A percentile compares a stretch with the other conserved stretches of the same genome.
Conservation (phyloP, 2,888 invertebrate genomes). For the Mythimna pallens region DNA sequence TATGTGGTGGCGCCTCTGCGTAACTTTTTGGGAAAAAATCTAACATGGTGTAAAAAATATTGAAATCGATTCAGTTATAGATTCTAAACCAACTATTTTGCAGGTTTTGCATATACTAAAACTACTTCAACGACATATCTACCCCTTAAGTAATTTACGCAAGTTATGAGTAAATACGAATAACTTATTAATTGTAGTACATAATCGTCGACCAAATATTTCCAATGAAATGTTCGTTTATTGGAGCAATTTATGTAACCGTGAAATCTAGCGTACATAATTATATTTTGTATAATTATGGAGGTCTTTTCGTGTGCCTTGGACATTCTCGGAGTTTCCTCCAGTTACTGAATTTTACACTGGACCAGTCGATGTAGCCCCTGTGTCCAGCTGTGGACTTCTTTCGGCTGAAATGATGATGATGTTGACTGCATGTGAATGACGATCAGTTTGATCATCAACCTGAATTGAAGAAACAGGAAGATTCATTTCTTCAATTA, state of each 20-base stretch:
- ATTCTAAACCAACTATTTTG: too few species aligned
- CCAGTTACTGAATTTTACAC: neutral
- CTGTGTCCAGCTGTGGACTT: too few species aligned
- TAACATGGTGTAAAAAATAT: too few species aligned
- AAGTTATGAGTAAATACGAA: conserved; percentile 9
- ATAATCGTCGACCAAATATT: conserved; percentile 16
- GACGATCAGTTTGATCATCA: too few species aligned
- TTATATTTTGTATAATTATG: too few species aligned
- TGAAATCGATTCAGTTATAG: too few species aligned
- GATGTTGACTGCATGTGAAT: neutral
- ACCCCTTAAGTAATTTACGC: conserved; percentile 1
- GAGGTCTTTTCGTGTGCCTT: neutral
- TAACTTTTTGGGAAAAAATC: too few species aligned
- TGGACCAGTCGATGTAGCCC: neutral
- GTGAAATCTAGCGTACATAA: neutral
- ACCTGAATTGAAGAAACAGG: too few species aligned
- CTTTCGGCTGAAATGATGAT: neutral
- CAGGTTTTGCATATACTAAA: too few species aligned
- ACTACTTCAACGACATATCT: neutral
- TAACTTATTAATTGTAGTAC: conserved; percentile 3
- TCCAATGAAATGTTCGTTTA: neutral
- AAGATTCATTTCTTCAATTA: too few species aligned
- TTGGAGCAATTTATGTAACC: neutral
- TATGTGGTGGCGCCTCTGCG: too few species aligned
- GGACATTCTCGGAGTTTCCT: neutral